Conservation (phyloP, 2,888 invertebrate genomes). For the Lepetodrilus schrolli region DNA sequence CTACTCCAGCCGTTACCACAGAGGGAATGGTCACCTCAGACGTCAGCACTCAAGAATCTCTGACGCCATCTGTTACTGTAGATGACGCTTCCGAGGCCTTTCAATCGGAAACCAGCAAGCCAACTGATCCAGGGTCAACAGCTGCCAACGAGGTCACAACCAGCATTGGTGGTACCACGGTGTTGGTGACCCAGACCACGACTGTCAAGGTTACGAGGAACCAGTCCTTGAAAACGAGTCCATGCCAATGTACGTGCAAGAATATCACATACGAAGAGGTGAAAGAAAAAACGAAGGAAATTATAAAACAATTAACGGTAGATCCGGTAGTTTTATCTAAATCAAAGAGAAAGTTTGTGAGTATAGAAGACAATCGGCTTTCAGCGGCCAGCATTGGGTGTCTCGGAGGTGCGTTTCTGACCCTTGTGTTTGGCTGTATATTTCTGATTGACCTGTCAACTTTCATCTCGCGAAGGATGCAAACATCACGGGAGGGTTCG, state of each 20-base stretch:
- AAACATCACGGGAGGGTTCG: too few species aligned
- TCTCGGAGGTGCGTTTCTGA: not conserved
- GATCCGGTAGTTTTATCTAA: not conserved
- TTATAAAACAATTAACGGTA: slow-evolving; percentile 10
- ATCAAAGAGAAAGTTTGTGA: slow-evolving; percentile 2
- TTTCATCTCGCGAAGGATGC: not conserved
- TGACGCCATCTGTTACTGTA: too few species aligned
- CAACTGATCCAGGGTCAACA: too few species aligned
- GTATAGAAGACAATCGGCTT: not conserved
- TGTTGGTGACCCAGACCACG: too few species aligned
- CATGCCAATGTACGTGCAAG: slow-evolving; percentile 14
- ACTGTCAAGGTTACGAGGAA: not conserved
- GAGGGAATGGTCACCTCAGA: too few species aligned
- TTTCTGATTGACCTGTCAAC: slow-evolving; percentile 5
- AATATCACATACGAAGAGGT: slow-evolving; percentile 17
- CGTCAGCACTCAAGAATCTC: too few species aligned
- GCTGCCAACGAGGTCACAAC: too few species aligned
- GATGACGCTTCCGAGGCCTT: too few species aligned
- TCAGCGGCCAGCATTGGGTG: not conserved
- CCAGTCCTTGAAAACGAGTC: too few species aligned
- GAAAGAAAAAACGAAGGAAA: not conserved
- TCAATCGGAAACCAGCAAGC: too few species aligned
- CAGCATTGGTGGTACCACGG: too few species aligned
- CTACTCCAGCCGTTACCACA: too few species aligned
- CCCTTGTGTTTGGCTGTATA: slow-evolving; percentile 13